Evolutionary conservation across 2,113 vertebrate species (phyloP).

Genomic region (Boulengeromyrus knoepffleri): DNA sequence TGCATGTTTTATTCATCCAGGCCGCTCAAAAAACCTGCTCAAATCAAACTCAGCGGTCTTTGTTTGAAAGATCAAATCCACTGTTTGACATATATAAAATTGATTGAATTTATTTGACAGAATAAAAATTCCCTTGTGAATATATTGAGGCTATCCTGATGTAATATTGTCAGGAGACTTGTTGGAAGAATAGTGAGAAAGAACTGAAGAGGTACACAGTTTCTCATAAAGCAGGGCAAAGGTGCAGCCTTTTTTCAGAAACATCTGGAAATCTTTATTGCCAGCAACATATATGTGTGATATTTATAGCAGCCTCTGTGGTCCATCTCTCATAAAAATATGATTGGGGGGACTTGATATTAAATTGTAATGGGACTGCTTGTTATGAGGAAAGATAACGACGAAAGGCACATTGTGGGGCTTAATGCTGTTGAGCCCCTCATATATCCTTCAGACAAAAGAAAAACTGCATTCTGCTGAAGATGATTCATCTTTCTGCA

Average conservation of each 20-base stretch:
- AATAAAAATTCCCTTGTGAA: constrained; percentile 27
- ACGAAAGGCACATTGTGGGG: neutral
- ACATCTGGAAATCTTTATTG: neutral
- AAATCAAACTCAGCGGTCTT: constrained; percentile 58
- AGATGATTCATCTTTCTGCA: too few species aligned
- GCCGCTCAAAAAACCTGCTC: constrained; percentile 57
- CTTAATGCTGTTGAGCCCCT: neutral
- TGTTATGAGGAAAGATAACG: neutral
- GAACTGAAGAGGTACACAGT: neutral
- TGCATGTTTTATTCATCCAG: constrained; percentile 66
- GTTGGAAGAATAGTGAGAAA: neutral
- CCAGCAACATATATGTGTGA: neutral
- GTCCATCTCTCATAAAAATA: neutral
- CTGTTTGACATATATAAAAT: constrained; percentile 58
- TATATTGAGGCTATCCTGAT: constrained; percentile 16
- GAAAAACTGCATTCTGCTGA: too few species aligned
- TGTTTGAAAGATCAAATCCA: constrained; percentile 59
- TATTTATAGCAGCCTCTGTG: neutral
- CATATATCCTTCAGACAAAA: too few species aligned
- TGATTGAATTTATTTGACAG: constrained; percentile 57
- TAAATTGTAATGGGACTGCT: neutral
- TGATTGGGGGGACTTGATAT: neutral
- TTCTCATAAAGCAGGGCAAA: neutral
- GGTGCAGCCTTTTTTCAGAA: neutral
- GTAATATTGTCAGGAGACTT: neutral